These are phyloP conservation scores for Solea senegalensis DNA, from an alignment of 2,113 vertebrate species.

Conservation along the genomic window DNA sequence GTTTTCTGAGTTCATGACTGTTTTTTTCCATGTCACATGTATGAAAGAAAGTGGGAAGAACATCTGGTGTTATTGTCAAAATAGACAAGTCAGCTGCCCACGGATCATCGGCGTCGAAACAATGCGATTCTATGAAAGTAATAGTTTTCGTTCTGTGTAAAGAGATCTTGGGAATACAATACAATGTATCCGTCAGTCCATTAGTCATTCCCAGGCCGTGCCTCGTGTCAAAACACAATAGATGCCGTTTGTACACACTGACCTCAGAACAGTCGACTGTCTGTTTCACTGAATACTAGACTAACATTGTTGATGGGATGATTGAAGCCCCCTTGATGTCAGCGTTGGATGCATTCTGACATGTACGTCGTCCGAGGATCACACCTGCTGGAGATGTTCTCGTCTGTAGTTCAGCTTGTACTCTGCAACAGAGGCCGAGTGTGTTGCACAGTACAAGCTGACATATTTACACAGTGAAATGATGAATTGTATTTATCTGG, in stretches of 20 bases:
- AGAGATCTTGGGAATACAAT: constrained; percentile 52
- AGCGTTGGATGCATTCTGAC: constrained; percentile 56
- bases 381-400: constrained; percentile 31
- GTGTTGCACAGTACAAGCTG: no score
- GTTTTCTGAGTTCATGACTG: neutral
- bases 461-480: neutral
- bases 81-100: constrained; percentile 38
- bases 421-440: neutral
- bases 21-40: constrained; percentile 20
- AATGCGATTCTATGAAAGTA: constrained; percentile 54
- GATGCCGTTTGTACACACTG: constrained; percentile 61
- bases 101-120: constrained; percentile 49
- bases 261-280: constrained; percentile 65
- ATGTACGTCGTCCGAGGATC: constrained; percentile 22
- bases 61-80: constrained; percentile 64
- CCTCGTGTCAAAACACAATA: constrained; percentile 71
- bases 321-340: constrained; percentile 67
- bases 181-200: constrained; percentile 64
- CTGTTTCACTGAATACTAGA: constrained; percentile 59
- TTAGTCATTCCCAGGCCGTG: constrained; percentile 70
- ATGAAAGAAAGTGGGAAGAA: constrained; percentile 41
- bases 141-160: constrained; percentile 45
- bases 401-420: neutral
- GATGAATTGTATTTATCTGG: constrained; percentile 14
- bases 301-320: constrained; percentile 63